Conservation (phyloP, 2,888 invertebrate genomes). For the Drosophila merina region DNA sequence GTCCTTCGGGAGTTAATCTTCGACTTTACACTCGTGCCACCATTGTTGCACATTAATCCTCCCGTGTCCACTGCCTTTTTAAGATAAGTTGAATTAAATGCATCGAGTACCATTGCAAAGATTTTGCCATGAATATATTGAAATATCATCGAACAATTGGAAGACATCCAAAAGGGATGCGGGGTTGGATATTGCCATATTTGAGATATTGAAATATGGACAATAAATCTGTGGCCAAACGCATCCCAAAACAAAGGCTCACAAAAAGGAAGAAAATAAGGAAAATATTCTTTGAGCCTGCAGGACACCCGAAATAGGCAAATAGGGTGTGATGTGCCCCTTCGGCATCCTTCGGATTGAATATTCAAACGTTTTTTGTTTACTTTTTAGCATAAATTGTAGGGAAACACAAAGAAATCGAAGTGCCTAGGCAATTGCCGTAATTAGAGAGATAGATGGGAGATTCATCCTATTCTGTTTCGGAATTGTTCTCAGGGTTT, state of each 20-base stretch:
- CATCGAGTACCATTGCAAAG: not conserved
- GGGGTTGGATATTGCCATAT: no score
- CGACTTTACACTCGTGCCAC: constrained; percentile 34
- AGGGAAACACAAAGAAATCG: constrained; percentile 33
- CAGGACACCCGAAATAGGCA: constrained; percentile 11
- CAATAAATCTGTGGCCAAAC: constrained; percentile 75
- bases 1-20: constrained; percentile 52
- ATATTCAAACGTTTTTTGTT: constrained; percentile 53
- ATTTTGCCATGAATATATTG: constrained; percentile 31
- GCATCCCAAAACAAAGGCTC: constrained; percentile 55
- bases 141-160: constrained; percentile 38
- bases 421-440: constrained; percentile 48
- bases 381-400: constrained; percentile 50
- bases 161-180: no score
- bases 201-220: constrained; percentile 9
- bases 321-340: constrained; percentile 29
- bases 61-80: constrained; percentile 42
- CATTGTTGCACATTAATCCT: constrained; percentile 30
- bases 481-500: constrained; percentile 27
- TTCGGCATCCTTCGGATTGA: constrained; percentile 32
- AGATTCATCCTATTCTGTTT: not conserved
- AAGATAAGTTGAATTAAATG: not conserved
- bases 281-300: constrained; percentile 46
- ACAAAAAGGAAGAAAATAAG: constrained; percentile 53
- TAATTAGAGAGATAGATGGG: constrained; percentile 48